phyloP scores from a whole-genome alignment of 2,888 invertebrate species.

The Parnassius apollo region DNA sequence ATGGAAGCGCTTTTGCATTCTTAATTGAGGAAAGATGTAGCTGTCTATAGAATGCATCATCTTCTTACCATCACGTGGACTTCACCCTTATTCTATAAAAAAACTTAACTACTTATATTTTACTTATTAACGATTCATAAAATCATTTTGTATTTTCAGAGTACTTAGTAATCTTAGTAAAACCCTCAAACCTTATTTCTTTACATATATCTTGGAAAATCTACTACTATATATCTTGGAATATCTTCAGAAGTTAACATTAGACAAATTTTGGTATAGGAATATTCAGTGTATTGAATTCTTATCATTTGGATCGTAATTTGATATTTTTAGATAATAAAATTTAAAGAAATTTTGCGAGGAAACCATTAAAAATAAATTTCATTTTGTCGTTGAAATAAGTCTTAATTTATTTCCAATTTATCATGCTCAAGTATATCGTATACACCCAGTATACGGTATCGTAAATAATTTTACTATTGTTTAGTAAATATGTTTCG shows the following conservation, averaged over 20 bases:
- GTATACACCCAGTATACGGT: not conserved
- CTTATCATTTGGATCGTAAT: slow-evolving; percentile 6
- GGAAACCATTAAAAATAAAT: slow-evolving; percentile 4
- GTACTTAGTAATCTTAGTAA: too few species aligned
- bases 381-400: slow-evolving; percentile 8
- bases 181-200: not conserved
- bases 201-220: not conserved
- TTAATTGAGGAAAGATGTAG: too few species aligned
- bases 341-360: not conserved
- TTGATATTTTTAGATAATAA: slow-evolving; percentile 3
- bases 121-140: too few species aligned
- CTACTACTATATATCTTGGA: not conserved
- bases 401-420: slow-evolving; percentile 7
- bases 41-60: too few species aligned
- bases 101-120: too few species aligned
- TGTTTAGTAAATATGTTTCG: slow-evolving; percentile 13
- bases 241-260: slow-evolving; percentile 1
- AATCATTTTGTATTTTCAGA: too few species aligned
- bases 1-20: too few species aligned
- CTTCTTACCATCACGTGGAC: too few species aligned
- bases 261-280: not conserved
- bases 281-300: slow-evolving; percentile 5
- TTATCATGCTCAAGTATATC: not conserved
- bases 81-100: too few species aligned
- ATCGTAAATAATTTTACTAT: slow-evolving; percentile 18